phyloP scores from a whole-genome alignment of 2,888 invertebrate species.

The Mantis religiosa region DNA sequence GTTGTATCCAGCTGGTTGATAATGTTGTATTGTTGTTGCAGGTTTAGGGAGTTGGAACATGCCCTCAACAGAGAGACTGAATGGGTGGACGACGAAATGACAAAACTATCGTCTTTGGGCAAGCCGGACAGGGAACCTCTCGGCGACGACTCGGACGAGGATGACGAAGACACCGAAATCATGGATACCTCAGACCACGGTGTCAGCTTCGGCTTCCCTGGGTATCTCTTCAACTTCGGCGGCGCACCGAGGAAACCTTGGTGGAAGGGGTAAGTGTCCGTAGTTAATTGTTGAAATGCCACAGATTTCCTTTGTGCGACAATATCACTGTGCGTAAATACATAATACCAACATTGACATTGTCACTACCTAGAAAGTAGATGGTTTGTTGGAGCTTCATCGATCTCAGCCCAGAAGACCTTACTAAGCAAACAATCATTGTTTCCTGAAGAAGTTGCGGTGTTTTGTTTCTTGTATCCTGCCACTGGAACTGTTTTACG shows the following conservation, averaged over 20 bases:
- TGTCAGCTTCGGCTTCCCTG: slow-evolving; percentile 20
- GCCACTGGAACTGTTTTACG: too few species aligned
- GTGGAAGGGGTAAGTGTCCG: slow-evolving; percentile 53
- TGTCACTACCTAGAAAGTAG: too few species aligned
- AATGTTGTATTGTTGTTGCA: not conserved
- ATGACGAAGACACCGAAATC: slow-evolving; percentile 35
- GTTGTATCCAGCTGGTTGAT: too few species aligned
- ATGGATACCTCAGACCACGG: slow-evolving; percentile 7
- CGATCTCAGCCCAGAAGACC: too few species aligned
- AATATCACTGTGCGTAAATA: too few species aligned
- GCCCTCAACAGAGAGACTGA: not conserved
- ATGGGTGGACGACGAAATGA: slow-evolving; percentile 34
- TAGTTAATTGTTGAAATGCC: too few species aligned
- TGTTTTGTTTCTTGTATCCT: too few species aligned
- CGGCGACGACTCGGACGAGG: slow-evolving; percentile 38
- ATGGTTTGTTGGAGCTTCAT: too few species aligned
- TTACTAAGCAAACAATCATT: too few species aligned
- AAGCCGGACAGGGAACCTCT: slow-evolving; percentile 31
- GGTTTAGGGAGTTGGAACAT: not conserved
- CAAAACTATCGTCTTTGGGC: slow-evolving; percentile 8
- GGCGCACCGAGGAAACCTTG: slow-evolving; percentile 38
- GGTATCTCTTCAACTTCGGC: slow-evolving; percentile 39
- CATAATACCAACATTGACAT: too few species aligned
- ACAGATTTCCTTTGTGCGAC: too few species aligned
- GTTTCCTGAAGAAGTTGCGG: too few species aligned